A percentile compares a stretch with the other conserved stretches of the same genome.
Conservation (phyloP, 2,113 vertebrate genomes). For the Hydrolagus affinis region DNA sequence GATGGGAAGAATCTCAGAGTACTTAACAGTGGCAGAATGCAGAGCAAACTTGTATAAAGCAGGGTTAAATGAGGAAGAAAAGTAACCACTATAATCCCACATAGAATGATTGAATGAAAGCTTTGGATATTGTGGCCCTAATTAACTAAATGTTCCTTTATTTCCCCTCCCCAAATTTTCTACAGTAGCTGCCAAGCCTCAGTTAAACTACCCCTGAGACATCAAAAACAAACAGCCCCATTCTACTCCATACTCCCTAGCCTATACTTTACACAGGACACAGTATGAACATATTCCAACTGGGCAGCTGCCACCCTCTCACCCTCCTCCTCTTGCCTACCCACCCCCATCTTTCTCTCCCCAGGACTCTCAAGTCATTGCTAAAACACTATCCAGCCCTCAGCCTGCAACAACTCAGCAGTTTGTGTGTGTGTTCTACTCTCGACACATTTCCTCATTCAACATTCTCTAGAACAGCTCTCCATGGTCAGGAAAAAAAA, state of each 20-base stretch:
- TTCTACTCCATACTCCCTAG: slow-evolving; percentile 10
- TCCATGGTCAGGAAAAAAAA: background rate
- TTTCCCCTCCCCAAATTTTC: background rate
- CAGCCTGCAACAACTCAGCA: background rate
- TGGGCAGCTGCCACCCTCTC: background rate
- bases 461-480: background rate
- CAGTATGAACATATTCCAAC: background rate
- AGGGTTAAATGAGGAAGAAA: too few species aligned
- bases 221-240: background rate
- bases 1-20: too few species aligned
- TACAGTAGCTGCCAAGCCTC: background rate
- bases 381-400: background rate
- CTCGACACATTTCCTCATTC: background rate
- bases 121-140: too few species aligned
- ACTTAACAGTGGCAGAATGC: too few species aligned
- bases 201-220: background rate
- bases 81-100: too few species aligned
- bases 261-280: background rate
- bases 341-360: background rate
- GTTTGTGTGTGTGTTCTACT: too few species aligned
- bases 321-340: background rate
- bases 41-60: too few species aligned
- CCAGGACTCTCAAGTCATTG: background rate
- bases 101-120: too few species aligned
- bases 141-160: background rate